A percentile compares a stretch with the other conserved stretches of the same genome.
Conservation (phyloP, 2,797 vertebrate species). For the Clamator glandarius region DNA sequence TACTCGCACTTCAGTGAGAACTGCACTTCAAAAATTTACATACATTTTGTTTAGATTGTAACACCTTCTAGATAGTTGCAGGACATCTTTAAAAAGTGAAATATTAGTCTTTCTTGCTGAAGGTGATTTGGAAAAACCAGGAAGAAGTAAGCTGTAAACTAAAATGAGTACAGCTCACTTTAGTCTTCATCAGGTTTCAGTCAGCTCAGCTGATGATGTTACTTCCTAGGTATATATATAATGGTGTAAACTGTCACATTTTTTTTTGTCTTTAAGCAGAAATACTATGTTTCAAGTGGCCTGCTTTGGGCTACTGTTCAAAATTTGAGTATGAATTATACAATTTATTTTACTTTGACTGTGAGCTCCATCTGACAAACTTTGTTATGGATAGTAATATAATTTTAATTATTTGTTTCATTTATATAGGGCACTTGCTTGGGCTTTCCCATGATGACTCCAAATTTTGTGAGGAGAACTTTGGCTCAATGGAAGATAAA, state of each 20-base stretch:
- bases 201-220: not conserved
- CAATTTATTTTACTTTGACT: not conserved
- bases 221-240: not conserved
- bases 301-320: not conserved
- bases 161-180: not conserved
- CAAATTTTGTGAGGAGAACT: slow-evolving; percentile 97
- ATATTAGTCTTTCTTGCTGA: not conserved
- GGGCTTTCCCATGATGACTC: slow-evolving; percentile 98
- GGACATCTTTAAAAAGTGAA: not conserved
- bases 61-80: not conserved
- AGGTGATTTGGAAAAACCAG: not conserved
- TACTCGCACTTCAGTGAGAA: not conserved
- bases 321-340: not conserved
- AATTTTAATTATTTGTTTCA: not conserved
- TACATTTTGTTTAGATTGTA: not conserved
- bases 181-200: not conserved
- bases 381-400: not conserved
- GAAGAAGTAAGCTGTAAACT: not conserved
- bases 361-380: not conserved
- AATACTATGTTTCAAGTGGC: not conserved
- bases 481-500: slow-evolving; percentile 93
- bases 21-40: not conserved
- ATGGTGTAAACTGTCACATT: not conserved
- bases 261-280: not conserved
- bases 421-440: slow-evolving; percentile 88